Base-by-base conservation (phyloP, 2,888 invertebrate species). In the Diarsia brunnea region DNA sequence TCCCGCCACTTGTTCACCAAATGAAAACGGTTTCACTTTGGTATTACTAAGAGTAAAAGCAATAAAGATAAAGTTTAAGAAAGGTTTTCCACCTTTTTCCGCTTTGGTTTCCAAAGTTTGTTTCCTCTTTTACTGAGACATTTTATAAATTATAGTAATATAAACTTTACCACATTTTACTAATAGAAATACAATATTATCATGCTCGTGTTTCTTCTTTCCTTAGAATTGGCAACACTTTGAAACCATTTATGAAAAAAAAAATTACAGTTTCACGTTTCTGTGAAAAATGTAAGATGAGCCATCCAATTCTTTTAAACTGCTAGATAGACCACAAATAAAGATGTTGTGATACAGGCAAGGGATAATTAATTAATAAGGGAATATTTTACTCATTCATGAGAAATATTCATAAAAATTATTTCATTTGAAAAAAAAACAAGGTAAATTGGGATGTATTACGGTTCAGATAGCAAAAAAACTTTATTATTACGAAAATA, bases 11-110 rank as follows among this genome's bases (percentile, higher is more conserved):
- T 92, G 93, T 93, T 92, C 92, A 89, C 92, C 92, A 95, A 95
- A 95, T 95, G 94, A 95, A 96, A 95, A 95, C 94, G 94, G 93
- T 95, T 95, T 95, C 93, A 95, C 93, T 95, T 95, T 93, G 92
- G 91, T 91, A 93, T 93, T 93, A 93, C 93, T 89, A 90, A 85
- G 88, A 91, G 91, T 91, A 90, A 91, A 90, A 92, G 92, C 90
- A 91, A 93, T 93, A 93, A 94, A 92, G 91, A 92, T 92, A 91
- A 93, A 93, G 88, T 92, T 92, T 91, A 90, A 90, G 89, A 89
- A 90, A 92, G 92, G 92, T 92, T 91, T 91, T 90, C 89, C 91
- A 92, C 92, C 92, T 92, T 91, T 89, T 90, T 89, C 86, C 87
- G 89, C 86, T 91, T 91, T 91, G 89, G 89, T 90, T 90, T 88